These are phyloP conservation scores for Volucella inflata DNA, from an alignment of 2,888 invertebrate species.

Conservation along the genomic window DNA sequence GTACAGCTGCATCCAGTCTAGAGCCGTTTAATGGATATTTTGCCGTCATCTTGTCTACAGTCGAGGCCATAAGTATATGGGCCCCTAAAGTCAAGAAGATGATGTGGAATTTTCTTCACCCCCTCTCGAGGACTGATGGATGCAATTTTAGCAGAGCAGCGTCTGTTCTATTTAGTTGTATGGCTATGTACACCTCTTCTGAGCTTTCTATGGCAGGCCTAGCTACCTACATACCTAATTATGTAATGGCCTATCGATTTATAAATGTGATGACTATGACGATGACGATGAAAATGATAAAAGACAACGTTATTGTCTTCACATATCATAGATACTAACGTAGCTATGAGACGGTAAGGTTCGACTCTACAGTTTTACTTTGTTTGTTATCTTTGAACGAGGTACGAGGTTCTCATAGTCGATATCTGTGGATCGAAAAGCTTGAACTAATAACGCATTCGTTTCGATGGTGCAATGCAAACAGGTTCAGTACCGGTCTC, in stretches of 20 bases:
- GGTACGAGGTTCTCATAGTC: background rate
- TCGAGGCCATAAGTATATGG: slow-evolving; percentile 65
- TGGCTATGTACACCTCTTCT: too few relatives aligned
- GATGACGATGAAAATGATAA: background rate
- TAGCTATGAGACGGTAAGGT: background rate
- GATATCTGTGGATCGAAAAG: slow-evolving; percentile 37
- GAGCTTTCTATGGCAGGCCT: slow-evolving; percentile 29
- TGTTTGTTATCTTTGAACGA: slow-evolving; percentile 32
- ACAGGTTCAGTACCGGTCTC: slow-evolving; percentile 62
- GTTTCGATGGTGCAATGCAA: slow-evolving; percentile 22
- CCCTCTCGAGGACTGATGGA: background rate
- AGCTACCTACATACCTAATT: slow-evolving; percentile 70
- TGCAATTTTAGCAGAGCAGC: background rate
- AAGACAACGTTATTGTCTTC: slow-evolving; percentile 28
- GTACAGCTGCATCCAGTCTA: slow-evolving; percentile 64
- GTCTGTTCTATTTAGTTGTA: background rate
- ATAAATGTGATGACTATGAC: background rate
- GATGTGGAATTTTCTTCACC: slow-evolving; percentile 25
- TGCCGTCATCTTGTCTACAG: slow-evolving; percentile 73
- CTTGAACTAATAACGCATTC: slow-evolving; percentile 70
- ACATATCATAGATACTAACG: slow-evolving; percentile 5
- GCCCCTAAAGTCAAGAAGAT: slow-evolving; percentile 43
- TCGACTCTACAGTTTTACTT: background rate
- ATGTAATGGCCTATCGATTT: slow-evolving; percentile 71
- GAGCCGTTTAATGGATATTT: slow-evolving; percentile 72